Conservation (phyloP, 2,888 invertebrate genomes). For the Ormyrus rosae region DNA sequence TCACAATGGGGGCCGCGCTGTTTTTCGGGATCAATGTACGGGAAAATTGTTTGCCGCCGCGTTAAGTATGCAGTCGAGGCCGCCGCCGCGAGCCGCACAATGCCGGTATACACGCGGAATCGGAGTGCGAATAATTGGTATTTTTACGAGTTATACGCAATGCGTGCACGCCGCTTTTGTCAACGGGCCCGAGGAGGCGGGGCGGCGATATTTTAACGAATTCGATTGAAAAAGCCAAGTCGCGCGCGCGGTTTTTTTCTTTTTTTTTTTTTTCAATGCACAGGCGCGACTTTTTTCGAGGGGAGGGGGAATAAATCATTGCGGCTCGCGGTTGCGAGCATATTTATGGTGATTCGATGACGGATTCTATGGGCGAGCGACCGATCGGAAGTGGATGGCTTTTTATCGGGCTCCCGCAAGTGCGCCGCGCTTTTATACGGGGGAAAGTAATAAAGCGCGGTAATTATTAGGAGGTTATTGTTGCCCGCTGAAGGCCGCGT, state of each 20-base stretch:
- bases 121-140: conserved; percentile 46
- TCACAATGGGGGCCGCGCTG: conserved; percentile 34
- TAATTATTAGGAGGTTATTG: too few species aligned
- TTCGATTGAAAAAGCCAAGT: conserved; percentile 40
- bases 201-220: conserved; percentile 40
- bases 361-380: background rate
- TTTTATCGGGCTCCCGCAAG: background rate
- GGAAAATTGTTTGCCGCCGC: conserved; percentile 50
- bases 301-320: conserved; percentile 4
- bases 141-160: conserved; percentile 28
- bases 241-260: background rate
- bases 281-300: background rate
- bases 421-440: too few species aligned
- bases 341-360: conserved; percentile 44
- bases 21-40: conserved; percentile 54
- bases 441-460: too few species aligned
- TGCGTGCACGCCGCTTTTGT: background rate
- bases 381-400: conserved; percentile 13
- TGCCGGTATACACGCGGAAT: conserved; percentile 34
- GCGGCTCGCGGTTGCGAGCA: background rate
- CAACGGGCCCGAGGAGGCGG: background rate
- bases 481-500: too few species aligned
- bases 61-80: conserved; percentile 43
- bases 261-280: too few species aligned
- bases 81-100: background rate